Percentiles rank a stretch among this genome's conserved stretches.
phyloP scores from a whole-genome alignment of 2,113 vertebrate species.

The Sceloporus tristichus region DNA sequence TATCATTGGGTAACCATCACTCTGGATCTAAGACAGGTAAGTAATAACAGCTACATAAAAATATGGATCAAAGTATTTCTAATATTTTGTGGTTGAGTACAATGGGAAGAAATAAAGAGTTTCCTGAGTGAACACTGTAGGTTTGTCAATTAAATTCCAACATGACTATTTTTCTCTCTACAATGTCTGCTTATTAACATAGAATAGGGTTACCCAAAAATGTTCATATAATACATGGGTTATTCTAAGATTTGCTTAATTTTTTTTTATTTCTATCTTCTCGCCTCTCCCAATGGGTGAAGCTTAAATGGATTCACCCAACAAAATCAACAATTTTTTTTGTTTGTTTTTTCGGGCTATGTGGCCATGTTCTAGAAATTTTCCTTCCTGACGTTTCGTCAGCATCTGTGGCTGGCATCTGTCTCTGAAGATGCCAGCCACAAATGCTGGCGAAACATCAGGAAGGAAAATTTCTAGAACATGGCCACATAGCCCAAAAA shows the following conservation, averaged over 20 bases:
- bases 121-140: not conserved
- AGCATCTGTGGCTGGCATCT: no score
- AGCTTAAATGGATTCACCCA: not conserved
- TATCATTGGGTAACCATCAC: slow-evolving; percentile 96
- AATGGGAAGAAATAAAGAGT: not conserved
- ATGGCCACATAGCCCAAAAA: no score
- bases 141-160: not conserved
- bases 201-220: not conserved
- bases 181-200: not conserved
- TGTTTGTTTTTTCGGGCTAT: no score
- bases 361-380: no score
- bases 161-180: not conserved
- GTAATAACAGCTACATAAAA: slow-evolving; percentile 33
- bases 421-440: no score
- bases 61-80: not conserved
- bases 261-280: no score
- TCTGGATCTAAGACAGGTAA: slow-evolving; percentile 94
- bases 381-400: no score
- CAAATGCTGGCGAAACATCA: no score
- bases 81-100: not conserved
- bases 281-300: no score
- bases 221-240: not conserved
- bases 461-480: no score
- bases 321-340: not conserved
- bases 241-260: not conserved